phyloP scores from a whole-genome alignment of 2,888 invertebrate species.

The Pelosia muscerda region DNA sequence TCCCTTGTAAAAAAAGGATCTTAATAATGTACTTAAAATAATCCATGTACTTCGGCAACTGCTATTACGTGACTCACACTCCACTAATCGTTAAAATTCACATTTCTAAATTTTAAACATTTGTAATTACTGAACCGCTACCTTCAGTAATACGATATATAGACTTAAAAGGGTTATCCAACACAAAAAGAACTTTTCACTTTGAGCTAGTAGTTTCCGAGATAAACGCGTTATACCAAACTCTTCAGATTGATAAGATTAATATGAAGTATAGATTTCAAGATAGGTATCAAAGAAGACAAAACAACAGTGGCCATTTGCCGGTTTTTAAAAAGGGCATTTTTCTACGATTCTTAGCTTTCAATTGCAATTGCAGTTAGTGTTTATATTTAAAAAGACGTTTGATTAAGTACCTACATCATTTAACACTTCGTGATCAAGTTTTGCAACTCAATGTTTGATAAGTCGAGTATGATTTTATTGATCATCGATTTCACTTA shows the following conservation, averaged over 20 bases:
- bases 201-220: no score
- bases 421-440: conserved; percentile 12
- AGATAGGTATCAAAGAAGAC: neutral
- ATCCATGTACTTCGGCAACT: neutral
- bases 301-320: neutral
- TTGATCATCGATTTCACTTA: conserved; percentile 9
- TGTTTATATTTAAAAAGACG: neutral
- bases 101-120: no score
- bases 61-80: neutral
- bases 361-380: neutral
- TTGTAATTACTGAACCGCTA: no score
- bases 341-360: neutral
- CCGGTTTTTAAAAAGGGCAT: neutral
- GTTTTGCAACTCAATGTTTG: neutral
- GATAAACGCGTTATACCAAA: no score
- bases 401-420: neutral
- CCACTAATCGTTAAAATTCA: neutral
- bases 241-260: no score
- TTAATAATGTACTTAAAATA: neutral
- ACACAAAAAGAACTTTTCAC: no score
- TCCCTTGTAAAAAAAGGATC: neutral
- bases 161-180: no score
- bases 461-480: conserved; percentile 11
- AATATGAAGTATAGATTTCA: neutral
- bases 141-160: no score